Base-by-base conservation (phyloP, 2,797 vertebrate species). In the Cygnus olor region DNA sequence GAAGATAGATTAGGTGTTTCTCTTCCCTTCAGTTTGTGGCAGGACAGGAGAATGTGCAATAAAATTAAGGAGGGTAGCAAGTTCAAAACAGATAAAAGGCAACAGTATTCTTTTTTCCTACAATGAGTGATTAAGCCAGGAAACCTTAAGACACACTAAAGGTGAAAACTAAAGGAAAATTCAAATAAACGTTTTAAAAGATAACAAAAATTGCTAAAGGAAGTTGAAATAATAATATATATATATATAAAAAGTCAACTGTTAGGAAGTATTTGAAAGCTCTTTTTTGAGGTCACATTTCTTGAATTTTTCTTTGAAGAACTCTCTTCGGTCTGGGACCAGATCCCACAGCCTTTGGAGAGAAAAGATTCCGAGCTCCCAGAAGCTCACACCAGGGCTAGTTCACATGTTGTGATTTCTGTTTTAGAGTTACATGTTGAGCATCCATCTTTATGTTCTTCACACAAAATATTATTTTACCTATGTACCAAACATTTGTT, bases 21-120 rank as follows among this genome's bases (percentile, higher is more conserved):
- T 74, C 21, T 80, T 80, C 56, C 71, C 49, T 28, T 82, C 42
- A 76, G 8, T 11, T 90, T 83, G 34, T 72, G 73, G 24, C 47
- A 79, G 73, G 28, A 72, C 38, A 86, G 61, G 61, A 69, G 58
- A 91, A 54, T 16, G 34, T 81, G 28, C 22, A 86, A 73, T 72
- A 78, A 91, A 89, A 93, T 85, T 88, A 88, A 76, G 60, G 56
- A 77, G 30, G 7, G 14, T 88, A 70, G 18, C 19, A 88, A 94
- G 71, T 81, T 90, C 70, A 90, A 81, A 84, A 84, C 11, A 76
- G 54, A 81, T 84, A 80, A 91, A 93, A 91, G 45, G 16, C 40
- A 94, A 47, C 1, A 17, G 16, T 42, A 3, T 0, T 36, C 3
- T 73, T 90, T 78, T 85, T 72, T 92, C 60, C 7, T 88, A 8